These are phyloP conservation scores for Eudemis profundana DNA, from an alignment of 2,888 invertebrate genomes.

Conservation along the genomic window DNA sequence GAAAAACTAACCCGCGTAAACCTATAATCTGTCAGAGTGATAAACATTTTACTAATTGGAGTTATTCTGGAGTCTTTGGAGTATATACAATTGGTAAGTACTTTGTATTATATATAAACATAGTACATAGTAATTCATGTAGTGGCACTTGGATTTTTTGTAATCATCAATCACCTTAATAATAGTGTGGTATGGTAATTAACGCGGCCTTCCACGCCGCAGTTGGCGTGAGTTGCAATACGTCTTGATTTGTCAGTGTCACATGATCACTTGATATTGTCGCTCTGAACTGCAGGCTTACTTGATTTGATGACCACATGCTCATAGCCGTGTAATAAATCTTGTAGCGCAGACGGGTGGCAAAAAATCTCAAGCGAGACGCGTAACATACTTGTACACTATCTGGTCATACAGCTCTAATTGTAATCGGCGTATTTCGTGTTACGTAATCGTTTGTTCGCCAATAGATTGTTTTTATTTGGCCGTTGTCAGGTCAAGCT, in stretches of 20 bases:
- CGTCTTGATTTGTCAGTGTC: slow-evolving; percentile 51
- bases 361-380: slow-evolving; percentile 18
- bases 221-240: slow-evolving; percentile 53
- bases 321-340: background rate
- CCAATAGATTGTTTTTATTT: slow-evolving; percentile 50
- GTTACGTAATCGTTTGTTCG: slow-evolving; percentile 62
- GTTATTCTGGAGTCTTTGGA: too few relatives aligned
- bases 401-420: slow-evolving; percentile 46
- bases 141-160: slow-evolving; percentile 31
- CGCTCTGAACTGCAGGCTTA: slow-evolving; percentile 29
- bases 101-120: background rate
- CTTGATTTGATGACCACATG: background rate
- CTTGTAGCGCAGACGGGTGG: background rate
- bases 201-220: slow-evolving; percentile 56
- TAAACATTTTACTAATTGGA: too few relatives aligned
- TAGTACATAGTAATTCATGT: background rate
- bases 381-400: background rate
- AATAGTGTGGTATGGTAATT: slow-evolving; percentile 55
- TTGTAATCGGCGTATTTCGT: slow-evolving; percentile 50
- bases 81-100: background rate
- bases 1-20: too few relatives aligned
- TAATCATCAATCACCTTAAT: slow-evolving; percentile 50
- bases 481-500: slow-evolving; percentile 47
- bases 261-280: slow-evolving; percentile 55
- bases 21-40: too few relatives aligned